These are phyloP conservation scores for Tor tambroides DNA, from an alignment of 2,113 vertebrate species.

Conservation along the genomic window DNA sequence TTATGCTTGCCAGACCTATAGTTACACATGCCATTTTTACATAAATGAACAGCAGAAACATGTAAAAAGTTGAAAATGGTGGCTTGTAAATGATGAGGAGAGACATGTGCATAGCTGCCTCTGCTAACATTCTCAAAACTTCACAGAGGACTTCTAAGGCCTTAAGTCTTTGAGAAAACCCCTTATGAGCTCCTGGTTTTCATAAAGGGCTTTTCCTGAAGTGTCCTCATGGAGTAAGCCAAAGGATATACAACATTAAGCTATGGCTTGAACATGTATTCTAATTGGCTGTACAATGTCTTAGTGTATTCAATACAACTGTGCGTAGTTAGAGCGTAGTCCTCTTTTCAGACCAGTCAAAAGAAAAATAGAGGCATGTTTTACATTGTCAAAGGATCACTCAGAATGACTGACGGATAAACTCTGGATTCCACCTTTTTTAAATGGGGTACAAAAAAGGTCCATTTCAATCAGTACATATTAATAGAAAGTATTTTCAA, in stretches of 20 bases:
- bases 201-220: not conserved
- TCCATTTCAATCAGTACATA: conserved; percentile 26
- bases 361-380: not conserved
- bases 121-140: no score
- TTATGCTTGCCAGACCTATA: no score
- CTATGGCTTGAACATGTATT: not conserved
- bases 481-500: conserved; percentile 26
- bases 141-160: not conserved
- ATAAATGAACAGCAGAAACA: no score
- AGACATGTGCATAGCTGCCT: no score
- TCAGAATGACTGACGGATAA: conserved; percentile 21
- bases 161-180: not conserved
- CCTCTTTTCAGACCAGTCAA: not conserved
- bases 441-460: conserved; percentile 26
- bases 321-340: not conserved
- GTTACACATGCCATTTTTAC: no score
- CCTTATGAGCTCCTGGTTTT: not conserved
- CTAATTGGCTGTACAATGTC: not conserved
- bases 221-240: not conserved
- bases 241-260: not conserved
- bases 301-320: not conserved
- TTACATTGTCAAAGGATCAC: conserved; percentile 12
- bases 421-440: conserved; percentile 16
- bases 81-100: no score
- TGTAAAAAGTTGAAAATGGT: no score